Base-by-base conservation (phyloP, 2,797 vertebrate species). In the Acridotheres tristis region DNA sequence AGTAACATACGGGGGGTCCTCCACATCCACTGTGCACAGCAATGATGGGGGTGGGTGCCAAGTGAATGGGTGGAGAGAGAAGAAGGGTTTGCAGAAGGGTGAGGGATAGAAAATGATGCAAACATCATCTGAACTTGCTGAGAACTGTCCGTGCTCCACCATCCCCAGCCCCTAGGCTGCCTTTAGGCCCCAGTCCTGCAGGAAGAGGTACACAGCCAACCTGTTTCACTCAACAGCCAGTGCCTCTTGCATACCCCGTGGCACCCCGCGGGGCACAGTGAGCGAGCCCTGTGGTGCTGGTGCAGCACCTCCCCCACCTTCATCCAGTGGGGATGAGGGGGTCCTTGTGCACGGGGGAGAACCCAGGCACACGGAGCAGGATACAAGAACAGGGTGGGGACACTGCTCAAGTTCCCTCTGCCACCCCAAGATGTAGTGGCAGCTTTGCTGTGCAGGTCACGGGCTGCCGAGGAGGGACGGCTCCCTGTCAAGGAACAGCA, bases 211-310 rank as follows among this genome's bases (percentile, higher is more conserved):
- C 51, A 73, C 17, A 42, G 38, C 17, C 16, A n/a, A 11, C 30
- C 34, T 8, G 27, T 65, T 38, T 47, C 3, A 18, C 38, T 38
- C 10, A 4, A 43, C 8, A 34, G n/a, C 1, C 2, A 57, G 34
- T 19, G 38, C 29, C 61, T 73, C 34, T 19, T 10, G 26, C 5
- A 5, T 1, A 21, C 13, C 21, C 36, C 50, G 21, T 0, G 2
- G 84, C 65, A 83, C 36, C 53, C n/a, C 0, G 0, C 32, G 26
- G 10, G 62, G 61, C 71, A 74, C 40, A 26, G 36, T 5, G 26
- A 50, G 23, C 0, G 1, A 82, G 47, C n/a, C 79, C 54, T 7
- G 18, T 0, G 5, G 66, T 0, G 3, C 62, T 45, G 38, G 11
- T 18, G 25, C 36, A 73, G 40, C 55, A 68, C 57, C 26, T 53